Base-by-base conservation (phyloP, 2,888 invertebrate genomes). In the Saturnia pavonia region DNA sequence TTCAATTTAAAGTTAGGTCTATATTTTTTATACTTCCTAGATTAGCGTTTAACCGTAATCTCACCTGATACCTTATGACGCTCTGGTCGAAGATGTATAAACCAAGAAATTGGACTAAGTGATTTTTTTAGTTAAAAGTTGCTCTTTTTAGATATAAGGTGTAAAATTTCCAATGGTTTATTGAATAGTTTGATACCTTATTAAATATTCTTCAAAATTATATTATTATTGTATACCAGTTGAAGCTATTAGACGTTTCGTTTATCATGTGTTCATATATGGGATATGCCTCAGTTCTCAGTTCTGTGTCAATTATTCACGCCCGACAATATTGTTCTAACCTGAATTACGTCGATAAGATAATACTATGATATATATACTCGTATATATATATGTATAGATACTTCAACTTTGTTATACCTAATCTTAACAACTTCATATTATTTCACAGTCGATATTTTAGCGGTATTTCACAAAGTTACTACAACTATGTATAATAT, bases 271-370 rank as follows among this genome's bases (percentile, higher is more conserved):
- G 25, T 60, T 27, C 14, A 60, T 27, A 25, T 27, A 25, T 12
- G 27, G 57, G 6, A 60, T 60, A 14, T 51, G 19, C 6, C 34
- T 34, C 2, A 34, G 34, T 34, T 60, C 57, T 14, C 27, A 60
- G 27, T 27, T 27, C 57, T 60, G 25, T 60, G 57, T 60, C 14
- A 60, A 27, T 25, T 54, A 11, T 51, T 51, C 12, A 60, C 11
- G 57, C 27, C 6, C 25, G 27, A 4, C 27, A 27, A 60, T 60
- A 60, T 60, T 60, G 57, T 60, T 6, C 57, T 60, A 60, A 60
- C 57, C 57, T 60, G 57, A 60, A 60, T 60, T 60, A 60, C 57
- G 25, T 60, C 57, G 57, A 60, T 60, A 60, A 60, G 57, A 60
- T 60, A 60, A 14, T 60, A 60, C 57, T 27, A 14, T 60, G 57